Percentiles rank a stretch among this genome's conserved stretches.
phyloP scores from a whole-genome alignment of 2,113 vertebrate genomes.

The Lophochroa leadbeateri region DNA sequence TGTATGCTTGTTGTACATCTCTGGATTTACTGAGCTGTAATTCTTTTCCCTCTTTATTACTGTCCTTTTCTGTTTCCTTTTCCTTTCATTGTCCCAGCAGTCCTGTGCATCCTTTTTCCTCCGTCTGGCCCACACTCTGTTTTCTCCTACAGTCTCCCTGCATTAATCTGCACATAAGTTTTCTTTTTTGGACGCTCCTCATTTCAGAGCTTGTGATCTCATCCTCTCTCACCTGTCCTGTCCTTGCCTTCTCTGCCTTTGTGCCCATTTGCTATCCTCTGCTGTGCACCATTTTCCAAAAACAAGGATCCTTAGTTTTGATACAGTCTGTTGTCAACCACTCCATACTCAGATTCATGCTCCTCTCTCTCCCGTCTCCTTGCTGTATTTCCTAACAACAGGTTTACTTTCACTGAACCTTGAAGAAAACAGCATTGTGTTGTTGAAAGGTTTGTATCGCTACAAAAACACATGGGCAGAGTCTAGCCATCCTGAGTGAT shows the following conservation, averaged over 20 bases:
- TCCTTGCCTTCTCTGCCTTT: background rate
- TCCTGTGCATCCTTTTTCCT: background rate
- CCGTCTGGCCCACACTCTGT: background rate
- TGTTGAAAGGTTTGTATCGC: background rate
- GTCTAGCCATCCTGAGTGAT: background rate
- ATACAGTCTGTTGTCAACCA: background rate
- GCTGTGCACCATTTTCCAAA: background rate
- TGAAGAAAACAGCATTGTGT: background rate
- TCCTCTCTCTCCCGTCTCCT: background rate
- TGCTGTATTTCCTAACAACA: background rate
- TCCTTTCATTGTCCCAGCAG: background rate
- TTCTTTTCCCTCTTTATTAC: background rate
- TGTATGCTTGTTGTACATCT: background rate
- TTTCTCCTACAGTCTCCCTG: background rate
- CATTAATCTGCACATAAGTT: background rate
- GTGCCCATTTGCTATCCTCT: background rate
- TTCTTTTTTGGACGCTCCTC: background rate
- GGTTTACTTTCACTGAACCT: background rate
- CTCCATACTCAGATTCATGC: rapidly evolving
- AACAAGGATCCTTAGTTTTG: background rate
- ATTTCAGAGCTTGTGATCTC: background rate
- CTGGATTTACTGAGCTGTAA: background rate
- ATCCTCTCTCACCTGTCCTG: background rate
- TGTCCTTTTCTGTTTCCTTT: background rate
- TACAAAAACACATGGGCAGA: background rate